Evolutionary conservation across 2,797 vertebrate species (phyloP), one percentile per base, ranked within the genome.

Genomic region (Clarias platycephalus): DNA sequence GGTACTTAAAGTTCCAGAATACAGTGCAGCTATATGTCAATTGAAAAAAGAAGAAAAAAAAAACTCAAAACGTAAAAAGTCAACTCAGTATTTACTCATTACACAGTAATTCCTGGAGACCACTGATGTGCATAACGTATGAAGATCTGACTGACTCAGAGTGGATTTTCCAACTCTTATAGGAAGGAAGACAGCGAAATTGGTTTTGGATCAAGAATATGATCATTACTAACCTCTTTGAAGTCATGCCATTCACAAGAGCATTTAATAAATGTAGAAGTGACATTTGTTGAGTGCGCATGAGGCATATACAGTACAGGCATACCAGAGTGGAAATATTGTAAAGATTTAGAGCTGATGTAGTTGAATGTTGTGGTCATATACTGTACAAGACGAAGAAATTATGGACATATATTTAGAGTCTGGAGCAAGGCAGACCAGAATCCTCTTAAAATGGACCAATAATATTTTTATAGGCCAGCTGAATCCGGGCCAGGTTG

Each of bases 391-490:
- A 79, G 34, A 79, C 0, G 77, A 63, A 79, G 40, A 63, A 79
- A 26, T 78, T 62, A 64, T 26, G 60, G 77, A 79, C 5, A 15
- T 63, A 64, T 79, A 79, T 79, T 79, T 79, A 44, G 37, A n/a
- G 77, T 8, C 60, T 49, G 60, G n/a, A 79, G 60, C 24, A 79
- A 26, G 34, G 77, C 77, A 79, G 77, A 79, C 60, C 60, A 44
- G 37, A 79, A 44, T 79, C 26, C 58, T 79, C 58, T 64, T 63
- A 20, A 79, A 79, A 79, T 64, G 77, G 53, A 64, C 34, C 60
- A 64, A 79, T 79, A 64, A 64, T 64, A 26, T 79, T 79, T 79
- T 79, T 79, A 79, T 79, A 44, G 10, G 58, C 58, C 66, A 62
- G 66, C 63, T 84, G 67, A 78, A 79, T 20, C 24, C 2, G 15